A percentile compares a stretch with the other conserved stretches of the same genome.
Conservation (phyloP, 2,113 vertebrate genomes). For the Gymnorhina tibicen region DNA sequence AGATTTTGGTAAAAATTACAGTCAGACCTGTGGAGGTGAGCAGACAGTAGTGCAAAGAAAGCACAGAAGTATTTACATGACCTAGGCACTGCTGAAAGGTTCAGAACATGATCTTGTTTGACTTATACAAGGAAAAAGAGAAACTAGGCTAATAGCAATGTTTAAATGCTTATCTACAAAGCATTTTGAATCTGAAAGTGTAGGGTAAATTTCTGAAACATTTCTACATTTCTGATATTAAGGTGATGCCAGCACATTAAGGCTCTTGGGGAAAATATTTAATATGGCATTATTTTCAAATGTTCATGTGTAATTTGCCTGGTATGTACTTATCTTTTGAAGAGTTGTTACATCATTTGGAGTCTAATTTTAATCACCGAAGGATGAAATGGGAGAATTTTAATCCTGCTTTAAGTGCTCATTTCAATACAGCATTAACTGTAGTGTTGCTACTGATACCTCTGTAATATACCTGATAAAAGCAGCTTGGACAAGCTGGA, state of each 20-base stretch:
- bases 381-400: slow-evolving; percentile 36
- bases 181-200: background rate
- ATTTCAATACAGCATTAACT: background rate
- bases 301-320: slow-evolving; percentile 2
- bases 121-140: background rate
- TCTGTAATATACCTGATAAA: background rate
- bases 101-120: background rate
- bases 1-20: background rate
- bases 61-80: background rate
- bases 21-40: background rate
- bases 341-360: background rate
- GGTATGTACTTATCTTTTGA: background rate
- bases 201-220: background rate
- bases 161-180: background rate
- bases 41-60: background rate
- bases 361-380: slow-evolving; percentile 19
- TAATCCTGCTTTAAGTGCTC: background rate
- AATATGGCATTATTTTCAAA: slow-evolving; percentile 27
- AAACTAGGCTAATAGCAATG: background rate
- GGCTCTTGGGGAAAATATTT: background rate
- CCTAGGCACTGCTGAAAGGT: background rate
- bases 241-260: background rate
- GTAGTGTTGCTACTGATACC: background rate
- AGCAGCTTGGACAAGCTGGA: background rate
- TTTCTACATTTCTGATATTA: background rate